Percentiles rank a stretch among this genome's conserved stretches.
Evolutionary conservation across 2,888 invertebrate species (phyloP).

Genomic region (Merodon equestris): DNA sequence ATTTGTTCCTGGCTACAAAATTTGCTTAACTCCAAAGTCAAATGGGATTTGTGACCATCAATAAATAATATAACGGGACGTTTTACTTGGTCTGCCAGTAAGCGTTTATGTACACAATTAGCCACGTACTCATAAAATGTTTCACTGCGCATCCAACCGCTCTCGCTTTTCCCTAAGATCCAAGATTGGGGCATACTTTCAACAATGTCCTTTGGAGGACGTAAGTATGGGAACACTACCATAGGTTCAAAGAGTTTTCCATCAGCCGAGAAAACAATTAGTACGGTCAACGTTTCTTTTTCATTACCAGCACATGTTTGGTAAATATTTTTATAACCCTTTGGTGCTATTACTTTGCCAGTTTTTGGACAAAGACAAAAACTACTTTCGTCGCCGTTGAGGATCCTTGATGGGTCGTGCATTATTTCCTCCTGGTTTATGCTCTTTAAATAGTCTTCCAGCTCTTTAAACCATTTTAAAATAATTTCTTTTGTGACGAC

Average conservation of each 20-base stretch:
- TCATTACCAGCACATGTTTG: conserved; percentile 32
- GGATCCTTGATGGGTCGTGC: conserved; percentile 14
- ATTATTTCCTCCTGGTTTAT: conserved; percentile 35
- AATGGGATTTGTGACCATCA: conserved; percentile 38
- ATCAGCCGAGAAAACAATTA: conserved; percentile 43
- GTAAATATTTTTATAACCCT: conserved; percentile 53
- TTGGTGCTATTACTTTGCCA: conserved; percentile 44
- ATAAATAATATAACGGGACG: conserved; percentile 40
- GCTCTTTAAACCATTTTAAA: conserved; percentile 44
- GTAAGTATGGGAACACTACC: conserved; percentile 47
- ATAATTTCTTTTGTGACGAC: conserved; percentile 32
- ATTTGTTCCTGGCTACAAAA: conserved; percentile 28
- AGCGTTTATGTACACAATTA: conserved; percentile 24
- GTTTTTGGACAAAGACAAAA: conserved; percentile 41
- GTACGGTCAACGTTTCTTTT: conserved; percentile 43
- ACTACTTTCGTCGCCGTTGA: conserved; percentile 29
- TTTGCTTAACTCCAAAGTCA: conserved; percentile 29
- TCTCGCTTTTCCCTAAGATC: conserved; percentile 24
- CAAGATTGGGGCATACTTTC: conserved; percentile 31
- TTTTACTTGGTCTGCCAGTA: conserved; percentile 11
- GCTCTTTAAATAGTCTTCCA: conserved; percentile 42
- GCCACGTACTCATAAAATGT: conserved; percentile 40
- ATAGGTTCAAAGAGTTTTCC: conserved; percentile 44
- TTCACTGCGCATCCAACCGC: conserved; percentile 25
- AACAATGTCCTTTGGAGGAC: conserved; percentile 32